Base-by-base conservation (phyloP, 2,888 invertebrate species). In the Germaria angustata region DNA sequence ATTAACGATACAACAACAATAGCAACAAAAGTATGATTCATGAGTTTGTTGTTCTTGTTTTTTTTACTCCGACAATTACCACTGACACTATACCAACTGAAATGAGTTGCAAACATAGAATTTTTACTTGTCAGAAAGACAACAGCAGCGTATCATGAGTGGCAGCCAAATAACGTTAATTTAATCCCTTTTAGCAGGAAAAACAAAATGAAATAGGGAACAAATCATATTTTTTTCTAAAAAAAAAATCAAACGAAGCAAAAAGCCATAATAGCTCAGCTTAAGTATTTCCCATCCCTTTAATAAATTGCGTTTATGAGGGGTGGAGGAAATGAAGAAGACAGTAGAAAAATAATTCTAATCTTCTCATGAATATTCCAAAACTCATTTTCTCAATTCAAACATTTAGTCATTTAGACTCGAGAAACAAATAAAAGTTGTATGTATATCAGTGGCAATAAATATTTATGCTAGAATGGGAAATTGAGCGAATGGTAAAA, bases 341-440 rank as follows among this genome's bases (percentile, higher is more conserved):
- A 87, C 89, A 89, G 88, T 76, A 87, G 85, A 85, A 87, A 87
- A 88, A 90, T 89, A 90, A 89, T 90, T 90, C 89, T 88, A 90
- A 90, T 90, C 90, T 89, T 84, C 89, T 90, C 90, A 90, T 90
- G 90, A 90, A 90, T 90, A 90, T 90, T 90, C 90, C 87, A 87
- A 89, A 24, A 59, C 88, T 87, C 87, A 88, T 90, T 90, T 90
- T 88, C 87, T 86, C 86, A 86, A 86, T 24, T 41, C 32, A 32
- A 78, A 75, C 63, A 73, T 63, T 72, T 57, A 59, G 46, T 49
- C 75, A n/a, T n/a, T n/a, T n/a, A 59, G 39, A 69, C 49, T 51
- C 24, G 39, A 57, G 69, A 49, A n/a, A 39, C 22, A 57, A 72
- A 55, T n/a, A 28, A 59, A 72, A 59, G 36, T 72, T 66, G 61